Conservation (phyloP, 2,113 vertebrate species). For the Alaudala cheleensis region DNA sequence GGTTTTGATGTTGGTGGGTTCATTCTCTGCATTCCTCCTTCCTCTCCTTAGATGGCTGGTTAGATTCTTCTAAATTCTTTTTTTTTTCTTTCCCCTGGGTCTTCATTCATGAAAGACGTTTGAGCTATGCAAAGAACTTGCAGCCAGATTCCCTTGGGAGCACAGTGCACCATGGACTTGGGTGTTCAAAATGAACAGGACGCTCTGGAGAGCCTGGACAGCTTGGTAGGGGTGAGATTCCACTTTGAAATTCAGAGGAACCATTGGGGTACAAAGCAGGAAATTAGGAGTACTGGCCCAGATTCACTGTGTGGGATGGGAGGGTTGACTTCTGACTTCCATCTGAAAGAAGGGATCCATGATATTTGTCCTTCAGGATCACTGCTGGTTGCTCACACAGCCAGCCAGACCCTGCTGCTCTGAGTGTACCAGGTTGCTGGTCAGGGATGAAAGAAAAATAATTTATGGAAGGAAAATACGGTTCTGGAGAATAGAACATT, state of each 20-base stretch:
- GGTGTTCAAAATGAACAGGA: not conserved
- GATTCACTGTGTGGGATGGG: not conserved
- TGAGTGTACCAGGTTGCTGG: not conserved
- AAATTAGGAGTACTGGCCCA: not conserved
- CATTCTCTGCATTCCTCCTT: constrained; percentile 17
- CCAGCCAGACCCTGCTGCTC: not conserved
- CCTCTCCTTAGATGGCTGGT: not conserved
- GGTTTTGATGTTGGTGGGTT: constrained; percentile 15
- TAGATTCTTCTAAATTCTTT: not conserved
- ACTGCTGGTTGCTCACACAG: not conserved
- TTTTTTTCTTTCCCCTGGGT: not conserved
- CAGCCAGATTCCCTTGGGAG: not conserved
- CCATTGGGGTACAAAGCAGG: not conserved
- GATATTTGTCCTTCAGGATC: not conserved
- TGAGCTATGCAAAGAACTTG: not conserved
- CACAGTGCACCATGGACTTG: not conserved
- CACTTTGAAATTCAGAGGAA: not conserved
- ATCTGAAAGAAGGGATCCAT: not conserved
- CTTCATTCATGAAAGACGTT: not conserved
- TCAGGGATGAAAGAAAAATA: not conserved
- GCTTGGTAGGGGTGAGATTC: not conserved
- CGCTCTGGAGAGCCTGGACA: not conserved
- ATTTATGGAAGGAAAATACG: not conserved
- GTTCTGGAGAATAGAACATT: not conserved
- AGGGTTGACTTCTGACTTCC: not conserved